Conservation (phyloP, 2,113 vertebrate genomes). For the Nipponia nippon region DNA sequence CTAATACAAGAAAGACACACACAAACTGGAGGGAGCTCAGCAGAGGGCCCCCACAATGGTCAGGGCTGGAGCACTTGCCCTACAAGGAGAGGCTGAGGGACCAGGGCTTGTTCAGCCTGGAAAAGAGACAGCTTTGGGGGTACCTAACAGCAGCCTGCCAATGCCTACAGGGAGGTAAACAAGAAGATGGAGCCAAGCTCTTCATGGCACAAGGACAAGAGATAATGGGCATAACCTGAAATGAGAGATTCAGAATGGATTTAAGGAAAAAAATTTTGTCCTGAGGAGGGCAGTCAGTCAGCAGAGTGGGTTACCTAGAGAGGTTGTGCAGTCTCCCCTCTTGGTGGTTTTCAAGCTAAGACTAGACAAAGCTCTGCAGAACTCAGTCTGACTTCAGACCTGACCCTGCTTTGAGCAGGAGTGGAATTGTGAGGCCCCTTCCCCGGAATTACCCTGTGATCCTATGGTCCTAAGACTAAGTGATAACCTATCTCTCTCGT, state of each 20-base stretch:
- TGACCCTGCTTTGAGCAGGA: not conserved
- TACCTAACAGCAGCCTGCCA: not conserved
- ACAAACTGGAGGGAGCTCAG: not conserved
- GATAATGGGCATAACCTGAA: not conserved
- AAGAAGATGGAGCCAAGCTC: not conserved
- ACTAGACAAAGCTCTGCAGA: not conserved
- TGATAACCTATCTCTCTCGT: not conserved
- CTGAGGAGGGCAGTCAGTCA: not conserved
- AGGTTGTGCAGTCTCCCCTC: not conserved
- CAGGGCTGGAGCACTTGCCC: not conserved
- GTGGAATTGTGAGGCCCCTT: not conserved
- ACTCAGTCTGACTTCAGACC: not conserved
- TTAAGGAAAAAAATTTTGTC: not conserved
- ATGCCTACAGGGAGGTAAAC: not conserved
- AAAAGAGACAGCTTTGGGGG: not conserved
- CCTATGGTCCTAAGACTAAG: not conserved
- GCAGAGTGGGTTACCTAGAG: not conserved
- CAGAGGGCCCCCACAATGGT: fast-evolving
- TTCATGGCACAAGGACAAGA: not conserved
- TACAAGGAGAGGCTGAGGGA: not conserved
- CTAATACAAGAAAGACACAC: not conserved
- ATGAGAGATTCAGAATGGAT: not conserved
- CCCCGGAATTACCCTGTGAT: not conserved
- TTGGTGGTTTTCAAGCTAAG: not conserved
- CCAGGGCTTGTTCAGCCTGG: not conserved